Conservation (phyloP, 1,140 invertebrate species). For the Trichonephila inaurata region DNA sequence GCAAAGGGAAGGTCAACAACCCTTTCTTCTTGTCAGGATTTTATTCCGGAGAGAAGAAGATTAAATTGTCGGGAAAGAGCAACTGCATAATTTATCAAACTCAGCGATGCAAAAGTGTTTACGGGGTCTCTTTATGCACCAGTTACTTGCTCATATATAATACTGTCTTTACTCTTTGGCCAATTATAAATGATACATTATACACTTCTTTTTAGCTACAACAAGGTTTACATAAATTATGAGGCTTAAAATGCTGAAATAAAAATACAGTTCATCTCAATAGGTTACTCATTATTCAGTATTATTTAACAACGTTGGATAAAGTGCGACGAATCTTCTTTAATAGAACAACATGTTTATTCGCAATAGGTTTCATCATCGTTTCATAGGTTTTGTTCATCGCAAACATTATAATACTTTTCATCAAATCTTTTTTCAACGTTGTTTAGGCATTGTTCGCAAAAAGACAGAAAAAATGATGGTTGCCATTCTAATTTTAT, state of each 20-base stretch:
- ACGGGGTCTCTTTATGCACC: neutral
- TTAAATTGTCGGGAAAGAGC: neutral
- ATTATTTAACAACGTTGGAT: too few relatives aligned
- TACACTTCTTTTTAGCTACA: neutral
- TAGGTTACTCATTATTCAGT: neutral
- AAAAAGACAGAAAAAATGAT: too few relatives aligned
- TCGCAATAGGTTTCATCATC: too few relatives aligned
- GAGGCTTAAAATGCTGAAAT: neutral
- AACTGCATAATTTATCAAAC: conserved; percentile 32
- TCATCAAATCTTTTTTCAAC: too few relatives aligned
- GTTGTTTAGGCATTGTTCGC: too few relatives aligned
- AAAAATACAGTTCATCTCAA: neutral
- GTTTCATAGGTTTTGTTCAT: too few relatives aligned
- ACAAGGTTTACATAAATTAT: neutral
- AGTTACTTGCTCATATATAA: neutral
- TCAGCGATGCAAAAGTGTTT: neutral
- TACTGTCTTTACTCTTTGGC: neutral
- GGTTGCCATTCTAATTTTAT: too few relatives aligned
- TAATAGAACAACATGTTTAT: too few relatives aligned
- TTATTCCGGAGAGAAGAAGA: neutral
- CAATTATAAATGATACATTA: too few relatives aligned
- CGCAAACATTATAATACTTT: too few relatives aligned
- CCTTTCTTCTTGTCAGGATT: neutral
- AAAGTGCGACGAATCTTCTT: too few relatives aligned
- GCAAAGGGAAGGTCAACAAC: too few relatives aligned